Percentiles rank a stretch among this genome's conserved stretches.
These are phyloP conservation scores for Aphyosemion australe DNA, from an alignment of 2,113 vertebrate species.

Conservation along the genomic window DNA sequence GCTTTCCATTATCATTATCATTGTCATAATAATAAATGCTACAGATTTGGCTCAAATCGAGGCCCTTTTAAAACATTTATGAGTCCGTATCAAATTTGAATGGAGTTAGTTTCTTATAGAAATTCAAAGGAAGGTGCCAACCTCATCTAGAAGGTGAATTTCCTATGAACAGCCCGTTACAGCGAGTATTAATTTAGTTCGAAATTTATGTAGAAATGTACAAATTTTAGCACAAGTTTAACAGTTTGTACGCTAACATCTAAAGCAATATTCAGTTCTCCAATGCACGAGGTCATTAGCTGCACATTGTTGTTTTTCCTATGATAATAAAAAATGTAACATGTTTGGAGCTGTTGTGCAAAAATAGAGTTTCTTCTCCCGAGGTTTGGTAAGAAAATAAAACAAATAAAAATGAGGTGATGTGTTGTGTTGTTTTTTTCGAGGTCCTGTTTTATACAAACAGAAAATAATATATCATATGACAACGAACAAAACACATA, in stretches of 20 bases:
- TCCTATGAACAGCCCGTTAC: no score
- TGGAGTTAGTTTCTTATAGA: slow-evolving; percentile 6
- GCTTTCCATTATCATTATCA: slow-evolving; percentile 46
- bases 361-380: slow-evolving; percentile 83
- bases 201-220: slow-evolving; percentile 4
- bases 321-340: slow-evolving; percentile 30
- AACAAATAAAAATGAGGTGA: slow-evolving; percentile 82
- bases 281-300: slow-evolving; percentile 12
- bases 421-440: slow-evolving; percentile 84
- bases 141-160: no score
- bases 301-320: slow-evolving; percentile 17
- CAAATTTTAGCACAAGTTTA: neutral
- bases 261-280: neutral
- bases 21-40: slow-evolving; percentile 58
- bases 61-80: slow-evolving; percentile 43
- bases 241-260: no score
- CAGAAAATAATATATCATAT: slow-evolving; percentile 83
- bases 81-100: slow-evolving; percentile 40
- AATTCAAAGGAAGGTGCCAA: slow-evolving; percentile 64
- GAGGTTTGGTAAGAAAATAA: slow-evolving; percentile 81
- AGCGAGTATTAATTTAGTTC: neutral
- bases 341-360: slow-evolving; percentile 72
- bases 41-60: slow-evolving; percentile 53
- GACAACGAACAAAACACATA: slow-evolving; percentile 73
- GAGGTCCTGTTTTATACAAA: slow-evolving; percentile 86